Evolutionary conservation across 2,797 vertebrate genomes (phyloP), one percentile per base, ranked within the genome.

Genomic region (Heteromormyrus szaboi): DNA sequence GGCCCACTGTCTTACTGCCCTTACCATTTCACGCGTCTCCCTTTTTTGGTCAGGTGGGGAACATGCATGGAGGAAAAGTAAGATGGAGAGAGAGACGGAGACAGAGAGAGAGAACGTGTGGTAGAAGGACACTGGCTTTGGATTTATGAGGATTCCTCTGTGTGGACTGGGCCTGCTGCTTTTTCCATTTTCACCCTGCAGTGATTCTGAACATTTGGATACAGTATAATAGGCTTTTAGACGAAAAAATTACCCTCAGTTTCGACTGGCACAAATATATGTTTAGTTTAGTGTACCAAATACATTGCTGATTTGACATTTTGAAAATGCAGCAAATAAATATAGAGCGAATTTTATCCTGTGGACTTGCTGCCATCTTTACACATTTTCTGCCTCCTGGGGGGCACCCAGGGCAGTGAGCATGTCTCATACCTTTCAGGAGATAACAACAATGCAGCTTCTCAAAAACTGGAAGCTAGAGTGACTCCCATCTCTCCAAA

Each of bases 31-130:
- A 25, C 14, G 46, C 8, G 2, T 88, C 19, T 9, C 37, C 6
- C 33, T 44, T 33, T 84, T 51, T 46, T 33, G n/a, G 41, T 53
- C 33, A 88, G 79, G 33, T 86, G 51, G 41, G 53, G 17, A 79
- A 88, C 85, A 81, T 25, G 22, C 33, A 41, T 4, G 85, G 85
- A 8, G 25, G 17, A 5, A 19, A n/a, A 29, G 41, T 12, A 29
- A 14, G 72, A 48, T 68, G 65, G 76, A 59, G 54, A 46, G 54
- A 46, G 76, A 51, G 5, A 44, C 44, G 17, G 37, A 62, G 65
- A 48, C n/a, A 76, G 86, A 41, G 44, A 79, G 53, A 90, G 51
- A 90, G 62, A 86, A 37, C n/a, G 56, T 65, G 37, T 44, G n/a
- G 54, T 83, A 62, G 86, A 89, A 86, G 87, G 62, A 41, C 44